Conservation (phyloP, 2,113 vertebrate genomes). For the Bufo gargarizans region DNA sequence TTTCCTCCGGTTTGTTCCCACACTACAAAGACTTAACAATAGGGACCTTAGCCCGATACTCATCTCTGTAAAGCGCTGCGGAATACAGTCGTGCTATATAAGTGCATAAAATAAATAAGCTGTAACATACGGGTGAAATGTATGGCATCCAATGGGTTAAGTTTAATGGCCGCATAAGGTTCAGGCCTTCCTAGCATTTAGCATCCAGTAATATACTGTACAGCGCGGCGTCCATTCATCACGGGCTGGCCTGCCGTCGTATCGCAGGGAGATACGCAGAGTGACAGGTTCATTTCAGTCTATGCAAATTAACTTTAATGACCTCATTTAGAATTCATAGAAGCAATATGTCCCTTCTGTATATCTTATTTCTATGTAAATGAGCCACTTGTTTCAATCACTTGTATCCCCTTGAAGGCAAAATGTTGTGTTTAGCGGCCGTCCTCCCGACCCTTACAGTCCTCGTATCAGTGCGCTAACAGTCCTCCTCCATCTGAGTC, state of each 20-base stretch:
- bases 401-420: slow-evolving; percentile 5
- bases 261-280: background rate
- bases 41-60: too few relatives aligned
- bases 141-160: background rate
- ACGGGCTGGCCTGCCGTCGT: background rate
- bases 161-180: background rate
- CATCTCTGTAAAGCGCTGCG: too few relatives aligned
- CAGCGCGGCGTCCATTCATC: background rate
- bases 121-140: background rate
- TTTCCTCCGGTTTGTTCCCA: too few relatives aligned
- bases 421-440: slow-evolving; percentile 17
- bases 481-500: background rate
- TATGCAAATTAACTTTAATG: slow-evolving; percentile 27
- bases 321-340: slow-evolving; percentile 47
- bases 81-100: too few relatives aligned
- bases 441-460: background rate
- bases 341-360: slow-evolving; percentile 19
- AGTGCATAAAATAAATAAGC: too few relatives aligned
- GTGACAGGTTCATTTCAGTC: slow-evolving; percentile 22
- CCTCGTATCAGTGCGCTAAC: background rate
- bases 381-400: slow-evolving; percentile 29
- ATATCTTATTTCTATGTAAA: slow-evolving; percentile 39
- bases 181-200: background rate
- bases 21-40: too few relatives aligned
- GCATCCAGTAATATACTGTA: background rate